Conservation (phyloP, 1,140 invertebrate genomes). For the Homalodisca vitripennis region DNA sequence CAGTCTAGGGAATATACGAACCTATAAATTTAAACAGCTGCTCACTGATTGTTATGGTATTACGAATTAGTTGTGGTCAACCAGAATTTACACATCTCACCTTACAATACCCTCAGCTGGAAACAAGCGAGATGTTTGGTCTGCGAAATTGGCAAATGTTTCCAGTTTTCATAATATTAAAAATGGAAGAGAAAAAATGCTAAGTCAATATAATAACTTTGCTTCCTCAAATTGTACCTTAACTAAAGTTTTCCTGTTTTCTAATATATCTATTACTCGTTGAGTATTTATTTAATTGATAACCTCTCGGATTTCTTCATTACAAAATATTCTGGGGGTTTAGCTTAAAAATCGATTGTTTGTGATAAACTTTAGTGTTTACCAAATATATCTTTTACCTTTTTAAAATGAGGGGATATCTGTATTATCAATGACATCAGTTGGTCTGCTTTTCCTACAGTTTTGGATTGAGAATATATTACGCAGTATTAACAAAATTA, state of each 20-base stretch:
- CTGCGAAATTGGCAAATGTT: too few relatives aligned
- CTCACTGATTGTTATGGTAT: too few relatives aligned
- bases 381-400: conserved; percentile 33
- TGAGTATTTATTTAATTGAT: conserved; percentile 32
- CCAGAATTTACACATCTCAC: too few relatives aligned
- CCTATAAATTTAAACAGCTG: too few relatives aligned
- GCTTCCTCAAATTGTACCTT: too few relatives aligned
- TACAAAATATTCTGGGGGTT: conserved; percentile 4
- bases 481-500: conserved; percentile 24
- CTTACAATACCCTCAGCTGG: too few relatives aligned
- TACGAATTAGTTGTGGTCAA: too few relatives aligned
- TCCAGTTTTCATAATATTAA: too few relatives aligned
- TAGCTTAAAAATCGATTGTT: conserved; percentile 18
- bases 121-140: too few relatives aligned
- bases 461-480: conserved; percentile 9
- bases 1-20: too few relatives aligned
- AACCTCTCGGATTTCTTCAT: conserved; percentile 19
- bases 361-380: conserved; percentile 33
- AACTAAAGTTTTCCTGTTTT: conserved; percentile 36
- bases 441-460: conserved; percentile 13
- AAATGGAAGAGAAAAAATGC: too few relatives aligned
- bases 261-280: conserved; percentile 33
- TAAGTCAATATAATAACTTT: too few relatives aligned
- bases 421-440: not conserved
- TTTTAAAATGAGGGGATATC: conserved; percentile 34